Evolutionary conservation across 2,113 vertebrate genomes (phyloP), one percentile per base, ranked within the genome.

Genomic region (Fregata magnificens): DNA sequence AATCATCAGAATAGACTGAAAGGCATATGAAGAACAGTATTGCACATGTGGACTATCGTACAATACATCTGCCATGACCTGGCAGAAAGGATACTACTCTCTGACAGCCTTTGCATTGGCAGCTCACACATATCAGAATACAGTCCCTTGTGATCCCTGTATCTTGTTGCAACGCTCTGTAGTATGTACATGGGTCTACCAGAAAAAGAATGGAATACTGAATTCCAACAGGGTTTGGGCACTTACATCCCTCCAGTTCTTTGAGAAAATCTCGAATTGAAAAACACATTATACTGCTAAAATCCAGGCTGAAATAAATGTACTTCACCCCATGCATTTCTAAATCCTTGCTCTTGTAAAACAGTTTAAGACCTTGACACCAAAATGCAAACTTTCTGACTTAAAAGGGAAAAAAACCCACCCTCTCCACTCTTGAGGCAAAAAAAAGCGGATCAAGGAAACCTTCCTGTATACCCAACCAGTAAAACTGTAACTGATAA

Each of bases 391-490:
- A 19, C 16, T n/a, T 59, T 15, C 45, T 63, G 32, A 40, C 11
- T 55, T 47, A 40, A 78, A 70, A 8, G 6, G 13, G 1, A 11
- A 26, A 50, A 74, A 69, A 12, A 15, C 0, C 0, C 14, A 76
- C 7, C 13, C 18, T 16, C 12, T 77, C 32, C 13, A 45, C 5
- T 56, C 62, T 4, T 31, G 19, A 72, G 7, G 26, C 5, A 82
- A 90, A 52, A 58, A 38, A 70, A 40, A 7, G 4, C 4, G 22
- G 10, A 59, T 28, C n/a, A 84, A 70, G 34, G 8, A 79, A 91
- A 36, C 15, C 5, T 44, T 55, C 22, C 47, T 49, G 7, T 36
- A 42, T 5, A 55, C 8, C 16, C 28, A 67, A 45, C 10, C 22
- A 76, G 28, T 45, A 74, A 44, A 88, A 17, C 17, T 53, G 26